Evolutionary conservation across 2,888 invertebrate genomes (phyloP), one percentile per base, ranked within the genome.

Genomic region (Nymphalis urticae): DNA sequence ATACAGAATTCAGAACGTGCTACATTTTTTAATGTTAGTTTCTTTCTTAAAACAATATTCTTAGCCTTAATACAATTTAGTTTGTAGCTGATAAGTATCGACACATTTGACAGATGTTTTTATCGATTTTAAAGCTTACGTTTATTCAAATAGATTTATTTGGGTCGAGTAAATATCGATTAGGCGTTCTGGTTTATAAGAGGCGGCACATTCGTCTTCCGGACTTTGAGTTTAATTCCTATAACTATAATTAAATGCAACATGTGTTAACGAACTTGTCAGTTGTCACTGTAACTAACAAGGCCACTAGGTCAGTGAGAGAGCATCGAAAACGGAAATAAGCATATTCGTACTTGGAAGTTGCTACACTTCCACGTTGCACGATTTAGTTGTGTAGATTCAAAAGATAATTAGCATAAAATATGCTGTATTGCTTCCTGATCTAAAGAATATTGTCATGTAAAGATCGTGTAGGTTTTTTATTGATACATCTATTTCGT

Each of bases 241-340:
- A 62, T 59, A 16, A n/a, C 59, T 54, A 61, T 51, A 62, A 64
- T 64, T 62, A 32, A 54, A 68, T 68, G 62, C 65, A 63, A 65
- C 50, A 51, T 50, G 66, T 61, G 47, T 68, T 64, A 68, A 61
- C 62, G 53, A 62, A 66, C 54, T 48, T 68, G 71, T 68, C 68
- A 71, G 51, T 56, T 36, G 65, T 72, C 68, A 69, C 71, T 75
- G 74, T 76, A 73, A 75, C 53, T 72, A 75, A 72, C 73, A 78
- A 79, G 79, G 80, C 70, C 74, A 77, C 68, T 76, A 71, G 77
- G 77, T 73, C 75, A 75, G 66, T 68, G 69, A 72, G 72, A 71
- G 71, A 72, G 59, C 70, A 72, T 64, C 73, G 70, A 71, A 75
- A 76, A 70, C 70, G 71, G 69, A 72, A 70, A 72, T 62, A 68